Base-by-base conservation (phyloP, 92 coral and sea anemone species). In the Parazoanthus darwini region DNA sequence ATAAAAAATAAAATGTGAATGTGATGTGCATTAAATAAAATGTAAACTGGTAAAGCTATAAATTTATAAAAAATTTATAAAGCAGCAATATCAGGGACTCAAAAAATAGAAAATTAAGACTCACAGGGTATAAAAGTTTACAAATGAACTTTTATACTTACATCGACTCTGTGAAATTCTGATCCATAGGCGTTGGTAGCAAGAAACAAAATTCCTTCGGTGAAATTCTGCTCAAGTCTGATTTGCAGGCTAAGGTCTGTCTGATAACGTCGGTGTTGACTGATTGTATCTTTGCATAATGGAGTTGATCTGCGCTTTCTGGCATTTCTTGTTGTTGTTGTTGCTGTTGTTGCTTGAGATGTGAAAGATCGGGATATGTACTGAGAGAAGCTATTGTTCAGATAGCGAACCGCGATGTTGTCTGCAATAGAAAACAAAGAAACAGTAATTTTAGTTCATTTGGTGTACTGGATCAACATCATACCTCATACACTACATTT, bases 181-280 rank as follows among this genome's bases (percentile, higher is more conserved):
- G 98, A 90, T 25, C 98, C 98, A 80, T 93, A 91, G 71, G 93
- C 92, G 86, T 95, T 95, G 16, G 94, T 82, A n/a, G 92, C 91
- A 22, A 93, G 88, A 81, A 95, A 93, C 35, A 95, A 54, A 29
- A 91, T 71, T 42, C 93, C 89, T 75, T 92, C 88, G 38, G 91
- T 92, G 48, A 70, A 46, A 8, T 87, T 72, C 51, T 83, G 43
- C 58, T 91, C 85, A 35, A 91, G 87, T 77, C 89, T 85, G 76
- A 91, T 82, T 35, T 88, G 91, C 25, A 95, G 89, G 0, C 85
- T 92, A 44, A 95, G 82, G 70, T 93, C 85, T 36, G 92, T 88
- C 25, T 88, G 88, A 82, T 90, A 95, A 43, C 90, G 87, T n/a
- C 87, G 65, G 74, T 71, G 87, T 36, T 84, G 43, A 11, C 65